Conservation (phyloP, 2,113 vertebrate genomes). For the Brachypodius melanocephalos region DNA sequence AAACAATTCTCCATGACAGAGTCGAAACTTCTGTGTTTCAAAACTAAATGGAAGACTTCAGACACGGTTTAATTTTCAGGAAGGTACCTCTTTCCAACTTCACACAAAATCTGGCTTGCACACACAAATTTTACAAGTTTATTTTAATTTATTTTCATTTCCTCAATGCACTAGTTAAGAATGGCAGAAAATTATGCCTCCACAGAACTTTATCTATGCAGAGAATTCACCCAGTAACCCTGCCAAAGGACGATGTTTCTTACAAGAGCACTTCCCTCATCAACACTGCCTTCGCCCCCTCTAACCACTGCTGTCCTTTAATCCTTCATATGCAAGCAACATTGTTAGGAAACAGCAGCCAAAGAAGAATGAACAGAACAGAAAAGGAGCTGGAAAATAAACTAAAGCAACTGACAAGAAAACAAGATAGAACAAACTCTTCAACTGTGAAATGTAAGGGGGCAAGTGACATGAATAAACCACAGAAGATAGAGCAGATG, state of each 20-base stretch:
- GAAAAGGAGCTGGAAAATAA: not conserved
- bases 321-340: not conserved
- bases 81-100: not conserved
- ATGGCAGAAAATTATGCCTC: not conserved
- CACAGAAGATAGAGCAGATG: not conserved
- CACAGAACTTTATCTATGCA: not conserved
- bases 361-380: not conserved
- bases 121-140: accelerated
- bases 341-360: not conserved
- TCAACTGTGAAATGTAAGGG: not conserved
- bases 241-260: not conserved
- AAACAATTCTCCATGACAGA: not conserved
- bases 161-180: not conserved
- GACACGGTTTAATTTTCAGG: not conserved
- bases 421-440: not conserved
- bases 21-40: not conserved
- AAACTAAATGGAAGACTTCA: not conserved
- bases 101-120: not conserved
- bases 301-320: not conserved
- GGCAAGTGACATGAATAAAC: not conserved
- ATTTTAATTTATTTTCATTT: not conserved
- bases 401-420: not conserved
- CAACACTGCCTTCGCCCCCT: not conserved
- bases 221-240: not conserved
- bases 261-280: not conserved